phyloP scores from a whole-genome alignment of 2,797 vertebrate species.

The Esox lucius region DNA sequence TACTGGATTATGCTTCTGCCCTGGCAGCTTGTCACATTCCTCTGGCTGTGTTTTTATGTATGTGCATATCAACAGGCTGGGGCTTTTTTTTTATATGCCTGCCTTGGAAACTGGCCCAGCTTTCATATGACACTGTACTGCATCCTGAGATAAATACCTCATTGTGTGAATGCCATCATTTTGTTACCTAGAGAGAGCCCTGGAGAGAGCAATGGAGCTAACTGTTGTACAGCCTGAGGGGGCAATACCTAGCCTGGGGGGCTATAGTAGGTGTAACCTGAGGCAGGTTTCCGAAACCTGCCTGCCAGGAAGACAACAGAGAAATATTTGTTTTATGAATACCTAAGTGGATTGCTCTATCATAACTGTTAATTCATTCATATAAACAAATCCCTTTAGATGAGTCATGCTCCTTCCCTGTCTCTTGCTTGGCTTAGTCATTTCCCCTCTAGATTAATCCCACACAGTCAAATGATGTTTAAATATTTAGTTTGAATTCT shows the following conservation, averaged over 20 bases:
- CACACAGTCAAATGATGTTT: not conserved
- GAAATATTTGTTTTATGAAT: constrained; percentile 7
- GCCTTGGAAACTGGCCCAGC: not conserved
- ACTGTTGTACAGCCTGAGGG: constrained; percentile 49
- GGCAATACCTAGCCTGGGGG: constrained; percentile 37
- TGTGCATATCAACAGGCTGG: not conserved
- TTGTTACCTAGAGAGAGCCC: constrained; percentile 47
- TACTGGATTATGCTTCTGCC: not conserved
- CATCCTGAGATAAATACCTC: constrained; percentile 54
- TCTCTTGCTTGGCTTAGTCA: constrained; percentile 10
- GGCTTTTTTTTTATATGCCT: not conserved
- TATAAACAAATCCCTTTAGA: constrained; percentile 14
- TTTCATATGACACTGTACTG: not conserved
- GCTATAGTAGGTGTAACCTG: constrained; percentile 56
- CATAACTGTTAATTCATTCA: constrained; percentile 1
- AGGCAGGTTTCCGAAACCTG: constrained; percentile 45
- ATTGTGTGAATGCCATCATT: constrained; percentile 56
- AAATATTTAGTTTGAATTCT: not conserved
- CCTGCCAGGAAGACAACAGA: constrained; percentile 19
- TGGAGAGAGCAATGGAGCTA: constrained; percentile 52
- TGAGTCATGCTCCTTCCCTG: not conserved
- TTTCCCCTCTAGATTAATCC: not conserved
- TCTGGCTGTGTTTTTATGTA: not conserved
- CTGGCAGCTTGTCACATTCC: not conserved
- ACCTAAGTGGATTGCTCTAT: not conserved